phyloP scores from a whole-genome alignment of 2,113 vertebrate genomes.

The Globicephala melas region DNA sequence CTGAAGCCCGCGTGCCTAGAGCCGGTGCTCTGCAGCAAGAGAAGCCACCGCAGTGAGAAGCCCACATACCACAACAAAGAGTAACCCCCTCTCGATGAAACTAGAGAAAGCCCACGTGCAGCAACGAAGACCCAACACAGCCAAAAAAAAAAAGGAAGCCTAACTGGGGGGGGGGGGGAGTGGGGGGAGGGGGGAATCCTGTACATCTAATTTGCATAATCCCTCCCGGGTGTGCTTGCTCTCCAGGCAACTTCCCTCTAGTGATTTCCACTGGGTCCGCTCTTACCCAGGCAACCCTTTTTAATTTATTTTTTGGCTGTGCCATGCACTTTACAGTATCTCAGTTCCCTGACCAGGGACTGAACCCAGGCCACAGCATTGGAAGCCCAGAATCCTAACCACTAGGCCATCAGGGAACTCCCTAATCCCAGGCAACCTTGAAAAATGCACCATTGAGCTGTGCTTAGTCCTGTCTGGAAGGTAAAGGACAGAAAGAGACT shows the following conservation, averaged over 20 bases:
- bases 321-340: neutral
- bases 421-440: neutral
- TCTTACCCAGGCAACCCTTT: neutral
- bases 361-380: neutral
- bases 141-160: neutral
- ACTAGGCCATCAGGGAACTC: neutral
- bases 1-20: too few species aligned
- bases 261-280: neutral
- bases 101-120: too few species aligned
- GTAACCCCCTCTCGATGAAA: too few species aligned
- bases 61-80: too few species aligned
- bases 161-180: neutral
- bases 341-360: neutral
- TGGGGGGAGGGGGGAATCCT: too few species aligned
- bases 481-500: neutral
- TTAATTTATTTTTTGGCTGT: neutral
- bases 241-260: neutral
- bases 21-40: too few species aligned
- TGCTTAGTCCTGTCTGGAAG: neutral
- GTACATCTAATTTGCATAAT: neutral
- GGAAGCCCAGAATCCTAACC: neutral
- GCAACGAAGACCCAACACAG: too few species aligned
- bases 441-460: neutral
- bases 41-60: too few species aligned
- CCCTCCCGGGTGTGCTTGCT: neutral